Base-by-base conservation (phyloP, 92 coral and sea anemone genomes). In the Epizoanthus ramosus region DNA sequence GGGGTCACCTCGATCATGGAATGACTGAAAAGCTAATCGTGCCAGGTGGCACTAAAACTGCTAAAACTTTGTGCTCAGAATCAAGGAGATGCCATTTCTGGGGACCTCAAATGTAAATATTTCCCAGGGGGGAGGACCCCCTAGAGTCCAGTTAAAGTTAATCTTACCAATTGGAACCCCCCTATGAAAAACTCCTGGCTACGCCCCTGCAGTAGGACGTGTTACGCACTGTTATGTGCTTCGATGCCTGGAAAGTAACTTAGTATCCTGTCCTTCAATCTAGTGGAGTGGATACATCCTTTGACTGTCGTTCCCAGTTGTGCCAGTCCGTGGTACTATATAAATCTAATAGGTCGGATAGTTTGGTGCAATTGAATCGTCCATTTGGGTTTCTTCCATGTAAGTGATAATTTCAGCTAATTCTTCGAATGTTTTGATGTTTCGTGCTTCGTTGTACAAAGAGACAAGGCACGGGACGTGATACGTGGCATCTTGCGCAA, bases 381-480 rank as follows among this genome's bases (percentile, higher is more conserved):
- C 87, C 65, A 28, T 57, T 23, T 39, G 71, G 25, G 13, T 59
- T 58, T 71, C 66, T 71, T 83, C 80, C 21, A 72, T 76, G 80
- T 57, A 83, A 50, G 80, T 68, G 61, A 72, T 71, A 24, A 83
- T n/a, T 79, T 73, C 76, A 73, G 87, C 39, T 12, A 28, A 68
- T 52, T 83, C 81, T 71, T 47, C 58, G 58, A 47, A 54, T 83
- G 66, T 73, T 24, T 76, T 45, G 15, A 53, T 41, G 58, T 18
- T 67, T 70, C 80, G 57, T 71, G 45, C 80, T 72, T 72, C 35
- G 87, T 83, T 83, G 22, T 83, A 83, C 72, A 83, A 70, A 69
- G 86, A 82, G 22, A 75, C 69, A 52, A 71, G 74, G 47, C 86
- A 82, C 56, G 58, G 58, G 86, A 31, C 57, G 47, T 69, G 86